Base-by-base conservation (phyloP, 92 coral and sea anemone species). In the Desmophyllum pertusum region DNA sequence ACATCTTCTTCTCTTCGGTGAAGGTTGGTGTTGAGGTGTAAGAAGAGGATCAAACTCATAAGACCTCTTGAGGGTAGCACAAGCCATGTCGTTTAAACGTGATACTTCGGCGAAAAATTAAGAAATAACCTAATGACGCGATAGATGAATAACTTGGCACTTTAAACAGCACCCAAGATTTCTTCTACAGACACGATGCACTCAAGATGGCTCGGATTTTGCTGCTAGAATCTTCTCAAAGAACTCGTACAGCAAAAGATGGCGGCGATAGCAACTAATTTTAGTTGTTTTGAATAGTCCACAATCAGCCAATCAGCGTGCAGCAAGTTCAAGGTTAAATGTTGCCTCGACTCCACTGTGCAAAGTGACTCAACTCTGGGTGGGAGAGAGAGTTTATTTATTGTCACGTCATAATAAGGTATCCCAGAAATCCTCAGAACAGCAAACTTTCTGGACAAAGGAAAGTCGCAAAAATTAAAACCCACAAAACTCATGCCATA, bases 1-100 rank as follows among this genome's bases (percentile, higher is more conserved):
- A 42, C 98, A 96, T 83, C 99, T 90, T 73, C 99, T 92, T 73
- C 99, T 88, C 66, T 96, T 96, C 25, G 98, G 94, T 52, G 98
- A 94, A 57, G 99, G 99, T 78, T 96, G 99, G 76, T 94, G 99
- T 83, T 97, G 99, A 66, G 98, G 97, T 66, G 98, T 97, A 39
- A 95, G 81, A 39, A 97, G 87, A n/a, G 99, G 98, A 76, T 97
- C 99, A 62, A 97, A 94, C 81, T 97, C 99, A 68, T 92, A 94
- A 25, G 99, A 94, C 85, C 99, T 93, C 87, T 97, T 97, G 80
- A 97, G 90, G 33, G 99, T 97, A 80, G 98, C 98, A 93, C 99
- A 97, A 88, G 99, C 98, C 99, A 94, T 97, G 76, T 45, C 84
- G 76, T 80, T 88, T 91, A n/a, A 42, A 61, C 51, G 46, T 46